Conservation (phyloP, 1,140 invertebrate genomes). For the Maconellicoccus hirsutus region DNA sequence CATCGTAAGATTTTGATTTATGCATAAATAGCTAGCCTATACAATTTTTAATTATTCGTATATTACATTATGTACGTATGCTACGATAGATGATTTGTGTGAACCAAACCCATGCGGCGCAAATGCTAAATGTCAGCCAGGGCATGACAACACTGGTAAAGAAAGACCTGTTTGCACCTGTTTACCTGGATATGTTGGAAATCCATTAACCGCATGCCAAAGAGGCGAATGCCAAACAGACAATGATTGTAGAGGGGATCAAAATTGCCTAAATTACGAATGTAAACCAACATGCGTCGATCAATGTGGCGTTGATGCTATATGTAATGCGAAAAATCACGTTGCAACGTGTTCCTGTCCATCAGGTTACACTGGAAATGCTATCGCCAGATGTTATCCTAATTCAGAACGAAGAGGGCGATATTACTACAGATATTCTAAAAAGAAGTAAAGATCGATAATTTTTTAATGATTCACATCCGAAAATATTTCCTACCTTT, state of each 20-base stretch:
- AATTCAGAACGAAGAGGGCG: slow-evolving; percentile 13
- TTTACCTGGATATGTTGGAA: slow-evolving; percentile 62
- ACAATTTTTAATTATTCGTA: no score
- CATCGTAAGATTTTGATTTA: background rate
- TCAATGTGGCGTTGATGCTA: slow-evolving; percentile 58
- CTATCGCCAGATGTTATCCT: slow-evolving; percentile 44
- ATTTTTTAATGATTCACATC: background rate
- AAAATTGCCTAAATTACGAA: slow-evolving; percentile 35
- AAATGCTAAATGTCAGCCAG: slow-evolving; percentile 69
- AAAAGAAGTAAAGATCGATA: slow-evolving; percentile 3
- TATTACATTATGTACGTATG: no score
- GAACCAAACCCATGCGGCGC: slow-evolving; percentile 70
- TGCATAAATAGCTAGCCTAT: no score
- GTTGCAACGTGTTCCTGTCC: slow-evolving; percentile 75
- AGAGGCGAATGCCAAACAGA: slow-evolving; percentile 63
- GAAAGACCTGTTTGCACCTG: slow-evolving; percentile 74
- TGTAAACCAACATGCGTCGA: slow-evolving; percentile 64
- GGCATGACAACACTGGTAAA: slow-evolving; percentile 62
- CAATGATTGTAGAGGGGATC: slow-evolving; percentile 53
- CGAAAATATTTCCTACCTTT: background rate
- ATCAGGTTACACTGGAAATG: slow-evolving; percentile 68
- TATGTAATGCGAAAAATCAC: slow-evolving; percentile 53
- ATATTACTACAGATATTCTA: slow-evolving; percentile 20
- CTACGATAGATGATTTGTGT: slow-evolving; percentile 64
- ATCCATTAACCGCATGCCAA: slow-evolving; percentile 56